Evolutionary conservation across 1,140 invertebrate species (phyloP).

Genomic region (Orchestia grillus): DNA sequence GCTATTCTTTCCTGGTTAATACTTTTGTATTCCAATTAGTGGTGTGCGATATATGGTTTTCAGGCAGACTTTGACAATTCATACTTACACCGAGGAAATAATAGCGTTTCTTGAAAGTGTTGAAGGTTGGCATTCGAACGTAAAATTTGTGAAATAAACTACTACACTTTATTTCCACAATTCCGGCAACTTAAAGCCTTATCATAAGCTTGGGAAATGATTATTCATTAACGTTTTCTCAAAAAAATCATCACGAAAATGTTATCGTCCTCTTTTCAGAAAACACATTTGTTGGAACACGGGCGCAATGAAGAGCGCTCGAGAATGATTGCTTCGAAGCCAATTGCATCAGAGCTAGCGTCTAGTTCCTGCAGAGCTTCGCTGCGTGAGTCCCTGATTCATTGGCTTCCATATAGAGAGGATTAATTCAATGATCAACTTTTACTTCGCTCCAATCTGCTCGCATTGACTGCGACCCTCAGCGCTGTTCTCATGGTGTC

Average conservation of each 20-base stretch:
- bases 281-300: neutral
- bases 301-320: neutral
- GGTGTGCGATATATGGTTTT: too few species aligned
- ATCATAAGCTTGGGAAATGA: too few species aligned
- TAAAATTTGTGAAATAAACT: too few species aligned
- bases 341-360: neutral
- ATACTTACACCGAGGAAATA: too few species aligned
- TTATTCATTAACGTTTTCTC: neutral
- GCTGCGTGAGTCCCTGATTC: neutral
- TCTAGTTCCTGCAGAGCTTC: conserved; percentile 11
- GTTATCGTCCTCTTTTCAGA: neutral
- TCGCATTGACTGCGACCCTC: conserved; percentile 25
- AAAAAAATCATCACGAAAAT: neutral
- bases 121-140: too few species aligned
- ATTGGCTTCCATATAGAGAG: conserved; percentile 47
- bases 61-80: too few species aligned
- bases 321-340: neutral
- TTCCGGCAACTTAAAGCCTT: too few species aligned
- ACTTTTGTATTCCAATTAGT: too few species aligned
- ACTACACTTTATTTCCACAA: too few species aligned
- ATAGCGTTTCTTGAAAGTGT: too few species aligned
- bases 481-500: neutral
- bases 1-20: too few species aligned
- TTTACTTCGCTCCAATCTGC: conserved; percentile 45
- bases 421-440: conserved; percentile 51